Conservation (phyloP, 2,888 invertebrate species). For the Conops quadrifasciatus region DNA sequence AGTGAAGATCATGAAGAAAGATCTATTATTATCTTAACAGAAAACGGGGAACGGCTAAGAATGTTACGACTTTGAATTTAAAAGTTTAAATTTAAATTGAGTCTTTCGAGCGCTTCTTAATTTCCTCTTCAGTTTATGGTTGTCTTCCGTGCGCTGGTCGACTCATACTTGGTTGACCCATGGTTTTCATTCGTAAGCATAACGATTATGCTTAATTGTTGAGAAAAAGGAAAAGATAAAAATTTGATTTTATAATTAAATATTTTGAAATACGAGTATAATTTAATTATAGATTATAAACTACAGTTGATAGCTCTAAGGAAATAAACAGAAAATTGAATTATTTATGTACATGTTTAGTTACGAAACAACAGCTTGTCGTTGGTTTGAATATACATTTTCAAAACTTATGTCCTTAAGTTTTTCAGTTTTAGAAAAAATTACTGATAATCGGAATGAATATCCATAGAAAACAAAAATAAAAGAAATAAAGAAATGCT, state of each 20-base stretch:
- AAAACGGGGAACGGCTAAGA: not conserved
- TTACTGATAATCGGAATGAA: too few relatives aligned
- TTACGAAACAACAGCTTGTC: too few relatives aligned
- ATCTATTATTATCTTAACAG: not conserved
- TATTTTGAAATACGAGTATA: constrained; percentile 6
- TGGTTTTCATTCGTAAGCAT: too few relatives aligned
- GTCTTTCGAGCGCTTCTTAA: not conserved
- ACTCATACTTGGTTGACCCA: not conserved
- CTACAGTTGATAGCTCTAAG: not conserved
- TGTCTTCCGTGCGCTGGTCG: not conserved
- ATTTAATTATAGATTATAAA: not conserved
- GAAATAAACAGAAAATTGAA: not conserved
- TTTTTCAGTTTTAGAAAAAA: not conserved
- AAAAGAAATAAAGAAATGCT: too few relatives aligned
- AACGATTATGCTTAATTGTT: not conserved
- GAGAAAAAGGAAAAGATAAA: constrained; percentile 6
- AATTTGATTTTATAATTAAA: constrained; percentile 5
- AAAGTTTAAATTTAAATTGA: not conserved
- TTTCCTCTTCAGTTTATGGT: not conserved
- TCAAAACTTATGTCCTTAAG: not conserved
- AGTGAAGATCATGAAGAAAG: not conserved
- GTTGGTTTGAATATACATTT: not conserved
- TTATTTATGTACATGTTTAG: not conserved
- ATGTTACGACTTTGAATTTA: not conserved
- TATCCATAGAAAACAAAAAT: too few relatives aligned